Evolutionary conservation across 1,140 invertebrate genomes (phyloP), one percentile per base, ranked within the genome.

Genomic region (Drosophila nikananu): DNA sequence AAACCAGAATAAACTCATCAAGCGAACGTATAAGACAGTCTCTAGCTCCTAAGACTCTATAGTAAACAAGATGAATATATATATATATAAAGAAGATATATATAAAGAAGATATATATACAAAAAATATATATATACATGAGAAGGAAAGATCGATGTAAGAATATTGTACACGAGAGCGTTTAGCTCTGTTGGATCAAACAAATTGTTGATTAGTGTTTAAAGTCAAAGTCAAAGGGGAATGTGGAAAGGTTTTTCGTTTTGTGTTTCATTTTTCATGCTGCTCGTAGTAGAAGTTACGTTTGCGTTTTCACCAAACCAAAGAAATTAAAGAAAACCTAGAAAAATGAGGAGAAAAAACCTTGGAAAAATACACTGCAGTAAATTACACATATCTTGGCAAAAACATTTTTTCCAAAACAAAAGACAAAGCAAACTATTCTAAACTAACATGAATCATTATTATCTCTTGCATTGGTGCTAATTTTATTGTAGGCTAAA

Each of bases 381-480:
- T 61, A 82, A 86, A 82, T 75, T 72, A 86, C 79, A 86, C 82
- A 86, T 86, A 84, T 84, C 82, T 73, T 73, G 70, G 67, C 70
- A 72, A 76, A 76, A 48, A 48, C 44, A 66, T 76, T 76, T 60
- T 66, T 77, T 68, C 55, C 41, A 55, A 68, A 21, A 8, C 19
- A 21, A 15, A 46, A 48, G 6, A 15, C 15, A 2, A 48, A 48
- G 44, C 21, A 48, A 48, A 48, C 52, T 57, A 59, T 71, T 71
- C 30, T 30, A 71, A 67, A 60, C 37, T 15, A 67, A 67, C 52
- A 65, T 63, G n/a, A 70, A 55, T 81, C 70, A 63, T 86, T 83
- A 63, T 86, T 83, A 83, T 83, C 65, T 89, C 65, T 67, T 89
- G 84, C 81, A 87, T 87, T 87, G 84, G 84, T 87, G 84, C 84